A percentile compares a stretch with the other conserved stretches of the same genome.
Evolutionary conservation across 2,888 invertebrate species (phyloP).

Genomic region (Spodoptera littoralis): DNA sequence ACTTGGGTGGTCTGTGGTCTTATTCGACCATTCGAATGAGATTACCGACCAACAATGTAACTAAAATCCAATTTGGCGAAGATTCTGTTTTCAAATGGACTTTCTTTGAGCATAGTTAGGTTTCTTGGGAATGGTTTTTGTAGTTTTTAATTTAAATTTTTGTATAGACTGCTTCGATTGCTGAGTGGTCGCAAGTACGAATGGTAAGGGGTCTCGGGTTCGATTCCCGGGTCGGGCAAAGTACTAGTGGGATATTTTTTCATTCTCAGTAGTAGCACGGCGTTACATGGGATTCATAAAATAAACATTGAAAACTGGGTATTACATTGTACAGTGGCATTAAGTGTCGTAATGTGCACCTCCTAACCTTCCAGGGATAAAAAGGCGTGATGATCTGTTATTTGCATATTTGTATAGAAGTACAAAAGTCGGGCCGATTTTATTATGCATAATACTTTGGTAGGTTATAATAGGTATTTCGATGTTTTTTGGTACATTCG

Average conservation of each 20-base stretch:
- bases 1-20: constrained; percentile 44
- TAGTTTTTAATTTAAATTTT: constrained; percentile 31
- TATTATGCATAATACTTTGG: constrained; percentile 28
- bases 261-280: too few species aligned
- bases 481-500: constrained; percentile 42
- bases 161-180: background rate
- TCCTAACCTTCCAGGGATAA: too few species aligned
- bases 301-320: too few species aligned
- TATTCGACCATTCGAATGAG: constrained; percentile 2
- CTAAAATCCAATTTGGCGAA: constrained; percentile 32
- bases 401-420: constrained; percentile 14
- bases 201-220: too few species aligned
- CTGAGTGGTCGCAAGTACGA: too few species aligned
- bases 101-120: constrained; percentile 12
- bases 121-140: constrained; percentile 1
- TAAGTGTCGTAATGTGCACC: too few species aligned
- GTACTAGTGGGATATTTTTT: too few species aligned
- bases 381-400: too few species aligned
- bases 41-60: constrained; percentile 1
- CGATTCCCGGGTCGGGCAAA: too few species aligned
- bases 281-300: too few species aligned
- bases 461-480: constrained; percentile 33
- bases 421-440: constrained; percentile 40
- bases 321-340: too few species aligned
- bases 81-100: constrained; percentile 19